These are phyloP conservation scores for Chaetogeoica ovagalla DNA, from an alignment of 2,888 invertebrate species.

Conservation along the genomic window DNA sequence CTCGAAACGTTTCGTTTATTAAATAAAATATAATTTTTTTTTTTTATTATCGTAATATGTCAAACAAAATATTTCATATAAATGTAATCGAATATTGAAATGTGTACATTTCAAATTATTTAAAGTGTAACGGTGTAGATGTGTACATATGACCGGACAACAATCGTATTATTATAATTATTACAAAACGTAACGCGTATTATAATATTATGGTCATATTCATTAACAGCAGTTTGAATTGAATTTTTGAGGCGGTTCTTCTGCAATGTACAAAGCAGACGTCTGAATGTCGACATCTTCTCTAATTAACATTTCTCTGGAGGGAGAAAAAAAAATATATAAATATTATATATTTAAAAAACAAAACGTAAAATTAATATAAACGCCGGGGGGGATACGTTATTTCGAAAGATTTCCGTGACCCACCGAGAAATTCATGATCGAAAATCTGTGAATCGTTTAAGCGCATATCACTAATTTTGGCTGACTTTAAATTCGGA, in stretches of 20 bases:
- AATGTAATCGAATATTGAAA: neutral
- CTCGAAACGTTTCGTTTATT: neutral
- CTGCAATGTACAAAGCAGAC: constrained; percentile 57
- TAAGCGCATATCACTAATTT: neutral
- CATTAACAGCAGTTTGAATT: constrained; percentile 23
- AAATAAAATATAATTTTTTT: neutral
- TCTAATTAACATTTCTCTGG: constrained; percentile 59
- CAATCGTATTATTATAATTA: neutral
- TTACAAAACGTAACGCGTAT: no score
- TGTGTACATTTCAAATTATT: no score
- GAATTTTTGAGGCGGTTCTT: constrained; percentile 30
- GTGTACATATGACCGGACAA: no score
- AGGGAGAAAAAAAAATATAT: constrained; percentile 53
- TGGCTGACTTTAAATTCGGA: neutral
- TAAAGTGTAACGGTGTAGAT: no score
- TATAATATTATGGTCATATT: no score
- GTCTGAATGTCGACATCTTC: constrained; percentile 60
- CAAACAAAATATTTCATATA: neutral
- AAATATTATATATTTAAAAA: neutral
- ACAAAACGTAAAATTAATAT: neutral
- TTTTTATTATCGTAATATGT: neutral
- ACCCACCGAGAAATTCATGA: neutral
- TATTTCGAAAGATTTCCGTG: neutral
- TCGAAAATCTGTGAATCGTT: neutral
- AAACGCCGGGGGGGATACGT: neutral